Evolutionary conservation across 2,797 vertebrate genomes (phyloP), one percentile per base, ranked within the genome.

Genomic region (Perodicticus potto): DNA sequence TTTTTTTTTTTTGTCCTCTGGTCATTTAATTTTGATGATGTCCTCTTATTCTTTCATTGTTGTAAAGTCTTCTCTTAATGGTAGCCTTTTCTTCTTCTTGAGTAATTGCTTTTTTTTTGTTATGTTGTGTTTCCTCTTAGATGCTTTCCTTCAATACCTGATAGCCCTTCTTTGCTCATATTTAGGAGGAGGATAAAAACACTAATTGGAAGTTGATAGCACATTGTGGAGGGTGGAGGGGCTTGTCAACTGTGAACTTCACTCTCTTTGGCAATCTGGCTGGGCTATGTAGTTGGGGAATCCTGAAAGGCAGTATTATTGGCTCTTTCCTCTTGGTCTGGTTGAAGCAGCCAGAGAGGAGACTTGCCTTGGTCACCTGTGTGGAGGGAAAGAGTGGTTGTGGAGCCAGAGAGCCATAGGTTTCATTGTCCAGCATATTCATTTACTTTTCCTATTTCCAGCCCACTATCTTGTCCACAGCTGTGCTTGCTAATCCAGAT

Each of bases 311-410:
- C 74, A 69, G 27, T 76, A 17, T 82, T 25, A 20, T 69, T 74
- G 45, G 27, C n/a, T 86, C 22, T 89, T 78, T 85, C 37, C 14
- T 86, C 57, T 93, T 93, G 76, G 12, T 95, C 57, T 86, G 67
- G 23, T 49, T 69, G 37, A 20, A 86, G 40, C 67, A 29, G 32
- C 27, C 25, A 73, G 45, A 70, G 12, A 32, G 3, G 65, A 80
- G 32, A 37, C 32, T 89, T 49, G 49, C 78, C 65, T 20, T 65
- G 11, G 59, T 86, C 57, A 67, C 69, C 59, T 81, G 2, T 13
- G 1, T 86, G 49, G 37, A 73, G 53, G 45, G n/a, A 78, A 89
- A 73, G 43, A 65, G 6, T 78, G 34, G 25, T 89, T 85, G 32
- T 65, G 65, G n/a, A 85, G 72, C 29, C n/a, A 34, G 25, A 89